A percentile compares a stretch with the other conserved stretches of the same genome.
Evolutionary conservation across 2,888 invertebrate species (phyloP).

Genomic region (Formica aserva): DNA sequence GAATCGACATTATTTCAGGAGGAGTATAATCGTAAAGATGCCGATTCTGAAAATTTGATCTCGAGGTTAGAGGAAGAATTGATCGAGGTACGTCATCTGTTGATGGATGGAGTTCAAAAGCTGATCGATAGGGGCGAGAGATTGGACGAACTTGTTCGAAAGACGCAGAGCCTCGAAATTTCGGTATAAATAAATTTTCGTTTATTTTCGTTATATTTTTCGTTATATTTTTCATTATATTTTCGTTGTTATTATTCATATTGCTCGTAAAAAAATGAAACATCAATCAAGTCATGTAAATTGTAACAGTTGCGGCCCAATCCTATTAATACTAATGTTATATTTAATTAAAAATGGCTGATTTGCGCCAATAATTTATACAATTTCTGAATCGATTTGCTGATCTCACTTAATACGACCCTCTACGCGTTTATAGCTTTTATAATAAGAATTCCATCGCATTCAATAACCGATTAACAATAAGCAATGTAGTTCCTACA

Average conservation of each 20-base stretch:
- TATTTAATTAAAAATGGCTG: constrained; percentile 14
- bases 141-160: constrained; percentile 79
- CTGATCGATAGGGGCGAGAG: constrained; percentile 78
- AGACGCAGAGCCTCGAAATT: constrained; percentile 78
- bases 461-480: not conserved
- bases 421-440: not conserved
- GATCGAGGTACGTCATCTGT: constrained; percentile 72
- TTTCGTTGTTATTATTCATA: not conserved
- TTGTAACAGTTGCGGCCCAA: not conserved
- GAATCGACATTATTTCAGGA: constrained; percentile 62
- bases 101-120: constrained; percentile 78
- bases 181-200: constrained; percentile 70
- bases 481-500: not conserved
- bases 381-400: not conserved
- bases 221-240: not conserved
- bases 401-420: not conserved
- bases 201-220: not conserved
- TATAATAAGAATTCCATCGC: not conserved
- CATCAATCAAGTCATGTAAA: not conserved
- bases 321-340: not conserved
- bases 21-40: constrained; percentile 69
- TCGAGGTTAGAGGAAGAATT: constrained; percentile 73
- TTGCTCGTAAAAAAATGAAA: not conserved
- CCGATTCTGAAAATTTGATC: constrained; percentile 46
- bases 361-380: not conserved